phyloP scores from a whole-genome alignment of 2,113 vertebrate species.

The Uria aalge region DNA sequence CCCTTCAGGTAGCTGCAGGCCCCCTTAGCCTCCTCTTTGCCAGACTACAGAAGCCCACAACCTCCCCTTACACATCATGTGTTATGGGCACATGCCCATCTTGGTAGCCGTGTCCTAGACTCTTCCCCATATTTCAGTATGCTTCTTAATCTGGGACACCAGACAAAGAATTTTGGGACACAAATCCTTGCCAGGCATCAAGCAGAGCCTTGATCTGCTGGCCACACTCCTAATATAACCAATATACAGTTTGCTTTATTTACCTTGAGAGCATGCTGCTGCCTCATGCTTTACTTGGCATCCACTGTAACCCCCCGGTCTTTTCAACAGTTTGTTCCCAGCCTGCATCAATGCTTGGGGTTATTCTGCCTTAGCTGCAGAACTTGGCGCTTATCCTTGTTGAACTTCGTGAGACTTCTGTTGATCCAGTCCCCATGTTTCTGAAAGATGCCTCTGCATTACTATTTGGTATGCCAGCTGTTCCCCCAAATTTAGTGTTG shows the following conservation, averaged over 20 bases:
- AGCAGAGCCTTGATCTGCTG: neutral
- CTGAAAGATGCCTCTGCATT: neutral
- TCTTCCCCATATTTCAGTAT: neutral
- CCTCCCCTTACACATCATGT: neutral
- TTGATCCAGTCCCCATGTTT: neutral
- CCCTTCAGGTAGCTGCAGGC: neutral
- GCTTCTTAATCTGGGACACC: neutral
- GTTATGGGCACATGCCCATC: neutral
- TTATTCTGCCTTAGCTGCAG: neutral
- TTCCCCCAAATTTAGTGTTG: neutral
- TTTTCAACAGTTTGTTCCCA: neutral
- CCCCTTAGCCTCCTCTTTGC: neutral
- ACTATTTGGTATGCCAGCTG: neutral
- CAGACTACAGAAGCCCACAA: neutral
- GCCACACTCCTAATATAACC: neutral
- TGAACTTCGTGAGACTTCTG: neutral
- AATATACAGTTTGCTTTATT: neutral
- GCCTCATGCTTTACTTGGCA: slow-evolving; percentile 22
- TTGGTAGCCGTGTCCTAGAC: neutral
- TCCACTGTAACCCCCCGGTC: neutral
- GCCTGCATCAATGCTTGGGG: neutral
- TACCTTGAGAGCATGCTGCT: neutral
- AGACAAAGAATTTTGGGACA: neutral
- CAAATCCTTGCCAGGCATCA: neutral
- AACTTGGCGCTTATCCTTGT: neutral